phyloP scores from a whole-genome alignment of 2,113 vertebrate genomes.

The Climacteris rufus region DNA sequence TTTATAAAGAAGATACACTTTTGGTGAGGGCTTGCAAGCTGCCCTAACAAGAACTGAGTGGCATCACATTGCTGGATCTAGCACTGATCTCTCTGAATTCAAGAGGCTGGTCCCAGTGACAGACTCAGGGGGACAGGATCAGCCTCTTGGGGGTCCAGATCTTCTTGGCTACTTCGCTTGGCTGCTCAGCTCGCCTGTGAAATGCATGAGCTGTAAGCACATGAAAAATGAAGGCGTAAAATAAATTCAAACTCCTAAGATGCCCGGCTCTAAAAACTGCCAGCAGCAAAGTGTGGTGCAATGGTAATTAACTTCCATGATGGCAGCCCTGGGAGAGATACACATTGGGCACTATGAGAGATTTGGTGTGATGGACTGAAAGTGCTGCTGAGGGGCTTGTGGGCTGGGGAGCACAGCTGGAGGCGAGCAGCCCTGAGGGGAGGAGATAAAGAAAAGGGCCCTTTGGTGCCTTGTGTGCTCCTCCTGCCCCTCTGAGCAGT shows the following conservation, averaged over 20 bases:
- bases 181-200: neutral
- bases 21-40: neutral
- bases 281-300: neutral
- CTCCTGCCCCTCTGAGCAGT: neutral
- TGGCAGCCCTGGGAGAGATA: neutral
- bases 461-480: neutral
- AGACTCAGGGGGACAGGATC: neutral
- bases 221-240: neutral
- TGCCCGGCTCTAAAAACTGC: neutral
- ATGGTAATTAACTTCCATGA: neutral
- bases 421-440: neutral
- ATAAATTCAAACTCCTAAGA: neutral
- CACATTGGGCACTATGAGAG: accelerated
- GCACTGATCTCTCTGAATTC: neutral
- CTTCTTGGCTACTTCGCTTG: neutral
- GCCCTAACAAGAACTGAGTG: neutral
- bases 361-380: neutral
- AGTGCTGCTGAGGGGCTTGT: accelerated
- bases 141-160: neutral
- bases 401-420: neutral
- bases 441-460: neutral
- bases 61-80: neutral
- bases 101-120: neutral
- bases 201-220: neutral
- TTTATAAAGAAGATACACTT: neutral